Conservation (phyloP, 92 coral and sea anemone species). For the Virgularia gustaviana region DNA sequence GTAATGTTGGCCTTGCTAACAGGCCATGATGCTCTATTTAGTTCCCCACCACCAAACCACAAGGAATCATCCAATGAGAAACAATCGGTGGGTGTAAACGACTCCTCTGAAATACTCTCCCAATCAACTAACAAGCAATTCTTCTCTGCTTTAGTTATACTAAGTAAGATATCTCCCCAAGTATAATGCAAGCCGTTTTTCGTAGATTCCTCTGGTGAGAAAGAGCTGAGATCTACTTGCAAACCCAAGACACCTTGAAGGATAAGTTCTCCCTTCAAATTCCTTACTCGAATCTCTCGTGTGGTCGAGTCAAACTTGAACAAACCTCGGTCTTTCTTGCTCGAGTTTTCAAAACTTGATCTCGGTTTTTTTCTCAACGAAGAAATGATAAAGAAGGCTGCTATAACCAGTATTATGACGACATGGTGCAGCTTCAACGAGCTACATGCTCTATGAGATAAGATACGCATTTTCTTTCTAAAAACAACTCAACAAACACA, state of each 20-base stretch:
- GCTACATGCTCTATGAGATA: too few species aligned
- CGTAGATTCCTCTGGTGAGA: conserved; percentile 26
- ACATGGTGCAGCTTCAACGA: too few species aligned
- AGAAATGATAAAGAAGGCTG: conserved; percentile 7
- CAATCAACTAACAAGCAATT: conserved; percentile 57
- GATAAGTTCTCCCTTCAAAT: conserved; percentile 46
- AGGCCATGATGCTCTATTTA: conserved; percentile 66
- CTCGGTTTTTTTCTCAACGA: background rate
- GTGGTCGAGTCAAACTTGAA: conserved; percentile 49
- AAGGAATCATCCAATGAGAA: conserved; percentile 41
- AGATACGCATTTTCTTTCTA: too few species aligned
- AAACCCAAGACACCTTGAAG: conserved; percentile 57
- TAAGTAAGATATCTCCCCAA: conserved; percentile 52
- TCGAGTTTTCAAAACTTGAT: background rate
- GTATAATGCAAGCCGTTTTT: conserved; percentile 49
- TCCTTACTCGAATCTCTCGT: conserved; percentile 51
- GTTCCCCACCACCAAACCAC: conserved; percentile 77
- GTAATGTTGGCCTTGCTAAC: conserved; percentile 65
- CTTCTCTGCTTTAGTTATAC: conserved; percentile 36
- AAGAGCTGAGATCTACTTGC: conserved; percentile 29
- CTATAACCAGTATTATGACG: conserved; percentile 13
- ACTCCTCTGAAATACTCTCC: conserved; percentile 53
- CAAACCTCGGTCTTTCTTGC: conserved; percentile 42
- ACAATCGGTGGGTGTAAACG: conserved; percentile 58
- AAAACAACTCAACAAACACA: too few species aligned